Conservation (phyloP, 2,113 vertebrate species). For the Patagioenas fasciata region DNA sequence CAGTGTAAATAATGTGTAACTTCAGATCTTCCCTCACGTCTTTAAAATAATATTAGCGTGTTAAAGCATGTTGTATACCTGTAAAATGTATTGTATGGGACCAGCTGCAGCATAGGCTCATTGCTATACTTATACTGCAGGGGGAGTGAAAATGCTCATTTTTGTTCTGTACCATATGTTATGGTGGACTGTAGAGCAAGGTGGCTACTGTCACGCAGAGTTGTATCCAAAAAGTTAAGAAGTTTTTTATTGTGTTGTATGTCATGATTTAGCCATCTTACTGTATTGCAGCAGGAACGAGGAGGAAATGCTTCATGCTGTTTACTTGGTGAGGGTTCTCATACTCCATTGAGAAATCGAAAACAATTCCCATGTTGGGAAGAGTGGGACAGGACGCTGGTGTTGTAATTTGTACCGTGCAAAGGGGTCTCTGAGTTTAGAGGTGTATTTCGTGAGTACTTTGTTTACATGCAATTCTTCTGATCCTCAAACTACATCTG, state of each 20-base stretch:
- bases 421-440: not conserved
- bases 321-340: not conserved
- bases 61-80: not conserved
- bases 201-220: not conserved
- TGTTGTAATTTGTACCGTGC: not conserved
- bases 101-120: not conserved
- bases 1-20: not conserved
- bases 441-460: not conserved
- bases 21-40: not conserved
- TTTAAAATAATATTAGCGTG: not conserved
- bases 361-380: accelerated
- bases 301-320: not conserved
- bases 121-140: not conserved
- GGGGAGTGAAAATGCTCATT: not conserved
- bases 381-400: not conserved
- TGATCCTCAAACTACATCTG: not conserved
- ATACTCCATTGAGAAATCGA: accelerated
- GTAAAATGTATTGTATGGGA: not conserved
- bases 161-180: not conserved
- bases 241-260: not conserved
- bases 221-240: not conserved
- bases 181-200: not conserved
- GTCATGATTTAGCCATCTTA: not conserved
- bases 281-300: not conserved
- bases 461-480: not conserved